Conservation (phyloP, 2,888 invertebrate species). For the Pyralis farinalis region DNA sequence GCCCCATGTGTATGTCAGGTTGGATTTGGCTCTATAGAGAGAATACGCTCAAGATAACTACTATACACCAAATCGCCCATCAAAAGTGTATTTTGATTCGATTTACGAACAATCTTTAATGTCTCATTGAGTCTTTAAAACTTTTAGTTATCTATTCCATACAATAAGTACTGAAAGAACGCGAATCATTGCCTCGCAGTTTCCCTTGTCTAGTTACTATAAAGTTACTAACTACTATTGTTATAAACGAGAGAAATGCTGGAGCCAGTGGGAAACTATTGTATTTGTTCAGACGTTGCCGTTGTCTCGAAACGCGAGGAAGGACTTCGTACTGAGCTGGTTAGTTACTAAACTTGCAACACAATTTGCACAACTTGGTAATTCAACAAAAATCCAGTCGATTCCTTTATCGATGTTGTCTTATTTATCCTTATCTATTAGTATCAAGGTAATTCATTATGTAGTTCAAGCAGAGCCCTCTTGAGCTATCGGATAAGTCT, state of each 20-base stretch:
- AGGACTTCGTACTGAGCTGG: slow-evolving; percentile 17
- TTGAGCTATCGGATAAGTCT: slow-evolving; percentile 37
- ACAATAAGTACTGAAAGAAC: too few relatives aligned
- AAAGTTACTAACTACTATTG: slow-evolving; percentile 11
- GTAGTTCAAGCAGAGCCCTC: slow-evolving; percentile 31
- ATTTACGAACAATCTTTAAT: too few relatives aligned
- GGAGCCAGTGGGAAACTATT: slow-evolving; percentile 13
- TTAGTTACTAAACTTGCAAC: slow-evolving; percentile 34
- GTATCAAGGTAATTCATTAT: slow-evolving; percentile 20
- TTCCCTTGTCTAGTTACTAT: too few relatives aligned
- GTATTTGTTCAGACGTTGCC: slow-evolving; percentile 19
- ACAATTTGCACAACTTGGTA: slow-evolving; percentile 31
- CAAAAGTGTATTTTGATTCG: too few relatives aligned
- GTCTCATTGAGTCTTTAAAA: too few relatives aligned
- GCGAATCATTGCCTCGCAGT: too few relatives aligned
- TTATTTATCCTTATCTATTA: slow-evolving; percentile 1
- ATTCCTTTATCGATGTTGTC: slow-evolving; percentile 14
- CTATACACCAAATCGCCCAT: too few relatives aligned
- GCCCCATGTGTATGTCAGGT: too few relatives aligned
- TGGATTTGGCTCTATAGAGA: too few relatives aligned
- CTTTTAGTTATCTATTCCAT: too few relatives aligned
- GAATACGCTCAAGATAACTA: too few relatives aligned
- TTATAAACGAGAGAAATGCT: slow-evolving; percentile 17
- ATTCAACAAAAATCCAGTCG: slow-evolving; percentile 28
- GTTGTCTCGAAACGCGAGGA: slow-evolving; percentile 19